Evolutionary conservation across 1,140 invertebrate genomes (phyloP), one percentile per base, ranked within the genome.

Genomic region (Drosophila yakuba): DNA sequence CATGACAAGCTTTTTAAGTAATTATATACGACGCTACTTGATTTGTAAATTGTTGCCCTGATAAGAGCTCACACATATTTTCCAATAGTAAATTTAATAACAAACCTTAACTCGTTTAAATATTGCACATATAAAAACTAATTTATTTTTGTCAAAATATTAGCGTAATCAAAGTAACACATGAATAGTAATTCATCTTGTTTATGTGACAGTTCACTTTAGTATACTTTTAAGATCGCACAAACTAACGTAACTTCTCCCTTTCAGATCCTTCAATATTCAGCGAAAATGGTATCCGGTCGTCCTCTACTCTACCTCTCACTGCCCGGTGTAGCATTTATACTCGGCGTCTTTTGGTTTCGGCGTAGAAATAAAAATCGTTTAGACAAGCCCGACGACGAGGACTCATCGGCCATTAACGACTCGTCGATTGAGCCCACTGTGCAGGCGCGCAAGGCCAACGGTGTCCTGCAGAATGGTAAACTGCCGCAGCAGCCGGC

Each of bases 251-350:
- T 3, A 45, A 3, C 25, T n/a, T 83, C 79, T 32, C 72, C 35
- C n/a, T 83, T 81, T 25, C 72, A 90, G 79, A 89, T 80, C 86
- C 55, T 86, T 85, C 90, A 91, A 90, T 83, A 92, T 91, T 92
- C 90, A 90, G 78, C 80, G 85, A 91, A 92, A 91, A 92, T 92
- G 92, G 91, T 92, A 82, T 91, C 88, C 77, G 80, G 90, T 89
- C 91, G 91, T 79, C 92, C 92, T 67, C 63, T 92, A 67, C 80
- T 92, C 72, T 92, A 91, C 80, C 67, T 92, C 64, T 92, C 91
- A 81, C 78, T 92, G 68, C 91, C 92, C 73, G 90, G 91, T 85
- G 88, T 92, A 90, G 90, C 84, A 91, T 85, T 92, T 76, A 88
- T 92, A 52, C 80, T 92, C 55, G 91, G 92, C 48, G 79, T 92